A percentile compares a stretch with the other conserved stretches of the same genome.
These are phyloP conservation scores for Noctuana brunneofusca DNA, from an alignment of 2,888 invertebrate species.

Conservation along the genomic window DNA sequence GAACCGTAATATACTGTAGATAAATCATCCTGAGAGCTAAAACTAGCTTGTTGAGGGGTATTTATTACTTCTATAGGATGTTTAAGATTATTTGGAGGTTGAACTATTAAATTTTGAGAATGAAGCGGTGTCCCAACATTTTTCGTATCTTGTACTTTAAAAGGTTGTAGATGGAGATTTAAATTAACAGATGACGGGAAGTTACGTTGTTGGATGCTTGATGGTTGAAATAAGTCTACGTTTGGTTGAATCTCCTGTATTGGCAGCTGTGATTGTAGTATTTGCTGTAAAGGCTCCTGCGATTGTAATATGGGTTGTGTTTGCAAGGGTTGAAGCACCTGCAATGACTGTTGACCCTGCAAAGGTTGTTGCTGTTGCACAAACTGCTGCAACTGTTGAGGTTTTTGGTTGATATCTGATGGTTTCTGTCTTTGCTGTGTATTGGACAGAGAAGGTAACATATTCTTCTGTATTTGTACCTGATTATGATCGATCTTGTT, in stretches of 20 bases:
- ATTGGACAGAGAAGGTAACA: neutral
- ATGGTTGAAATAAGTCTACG: neutral
- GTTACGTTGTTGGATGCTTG: constrained; percentile 4
- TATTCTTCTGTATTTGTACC: neutral
- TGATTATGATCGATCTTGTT: no score
- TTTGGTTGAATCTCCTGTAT: constrained; percentile 1
- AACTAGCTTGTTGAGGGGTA: neutral
- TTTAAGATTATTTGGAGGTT: constrained; percentile 1
- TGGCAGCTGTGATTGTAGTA: neutral
- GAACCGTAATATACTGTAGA: constrained; percentile 10
- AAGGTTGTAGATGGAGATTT: neutral
- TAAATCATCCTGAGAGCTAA: constrained; percentile 9
- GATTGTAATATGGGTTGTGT: neutral
- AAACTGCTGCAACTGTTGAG: constrained; percentile 8
- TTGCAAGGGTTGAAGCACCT: constrained; percentile 4
- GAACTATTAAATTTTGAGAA: neutral
- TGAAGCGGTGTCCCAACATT: neutral
- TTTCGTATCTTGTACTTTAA: neutral
- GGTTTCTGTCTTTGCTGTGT: constrained; percentile 43
- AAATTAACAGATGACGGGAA: neutral
- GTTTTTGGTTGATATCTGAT: constrained; percentile 38
- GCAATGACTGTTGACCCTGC: neutral
- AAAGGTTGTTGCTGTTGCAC: neutral
- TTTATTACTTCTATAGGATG: neutral
- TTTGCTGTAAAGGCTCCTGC: constrained; percentile 5